phyloP scores from a whole-genome alignment of 1,140 invertebrate genomes.

The Aleiodes sp. region DNA sequence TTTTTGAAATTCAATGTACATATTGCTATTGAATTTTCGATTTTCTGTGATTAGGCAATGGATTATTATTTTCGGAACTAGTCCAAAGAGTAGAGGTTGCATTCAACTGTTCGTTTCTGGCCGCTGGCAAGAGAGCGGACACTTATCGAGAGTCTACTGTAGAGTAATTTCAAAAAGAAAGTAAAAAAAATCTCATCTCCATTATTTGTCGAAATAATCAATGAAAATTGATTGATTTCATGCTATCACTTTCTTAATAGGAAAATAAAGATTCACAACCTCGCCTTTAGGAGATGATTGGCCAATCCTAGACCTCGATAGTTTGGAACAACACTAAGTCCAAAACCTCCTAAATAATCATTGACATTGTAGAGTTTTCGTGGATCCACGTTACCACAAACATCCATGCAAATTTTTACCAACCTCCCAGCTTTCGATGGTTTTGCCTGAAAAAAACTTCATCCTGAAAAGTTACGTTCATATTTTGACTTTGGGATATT shows the following conservation, averaged over 20 bases:
- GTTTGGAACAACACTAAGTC: slow-evolving; percentile 49
- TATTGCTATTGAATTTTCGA: no score
- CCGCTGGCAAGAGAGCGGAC: no score
- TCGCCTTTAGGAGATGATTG: slow-evolving; percentile 42
- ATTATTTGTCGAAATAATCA: no score
- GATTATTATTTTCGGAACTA: no score
- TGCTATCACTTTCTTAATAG: neutral
- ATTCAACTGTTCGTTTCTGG: no score
- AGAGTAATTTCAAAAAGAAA: no score
- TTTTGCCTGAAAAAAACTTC: neutral
- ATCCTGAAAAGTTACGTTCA: neutral
- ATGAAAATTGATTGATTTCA: neutral
- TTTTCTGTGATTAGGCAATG: no score
- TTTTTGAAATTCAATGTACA: no score
- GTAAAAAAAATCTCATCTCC: no score
- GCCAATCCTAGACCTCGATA: slow-evolving; percentile 55
- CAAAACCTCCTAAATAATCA: slow-evolving; percentile 48
- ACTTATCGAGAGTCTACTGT: no score
- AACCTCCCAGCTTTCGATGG: neutral
- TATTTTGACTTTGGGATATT: neutral
- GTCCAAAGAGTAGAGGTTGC: no score
- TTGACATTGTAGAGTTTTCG: slow-evolving; percentile 47
- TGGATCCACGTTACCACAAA: slow-evolving; percentile 33
- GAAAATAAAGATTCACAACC: slow-evolving; percentile 36
- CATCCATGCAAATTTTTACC: neutral